These are phyloP conservation scores for Macrosoma leucophasiata DNA, from an alignment of 2,888 invertebrate genomes.

Conservation along the genomic window DNA sequence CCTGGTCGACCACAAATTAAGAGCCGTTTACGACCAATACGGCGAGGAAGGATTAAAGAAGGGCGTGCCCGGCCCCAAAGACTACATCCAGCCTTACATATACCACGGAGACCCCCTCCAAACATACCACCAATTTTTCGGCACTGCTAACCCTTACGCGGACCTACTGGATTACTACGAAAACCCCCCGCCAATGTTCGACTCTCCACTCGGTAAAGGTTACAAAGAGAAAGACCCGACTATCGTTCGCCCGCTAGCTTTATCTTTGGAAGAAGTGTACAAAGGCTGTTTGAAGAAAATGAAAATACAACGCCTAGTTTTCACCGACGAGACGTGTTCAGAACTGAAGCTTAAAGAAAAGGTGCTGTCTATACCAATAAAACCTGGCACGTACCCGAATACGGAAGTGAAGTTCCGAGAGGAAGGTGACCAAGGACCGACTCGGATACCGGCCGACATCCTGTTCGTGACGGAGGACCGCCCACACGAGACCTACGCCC, in stretches of 20 bases:
- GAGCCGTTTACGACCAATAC: slow-evolving; percentile 91
- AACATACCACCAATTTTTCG: slow-evolving; percentile 89
- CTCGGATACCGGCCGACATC: slow-evolving; percentile 84
- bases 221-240: slow-evolving; percentile 77
- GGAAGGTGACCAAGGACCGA: slow-evolving; percentile 87
- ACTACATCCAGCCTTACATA: slow-evolving; percentile 82
- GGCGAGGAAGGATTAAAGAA: slow-evolving; percentile 91
- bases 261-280: slow-evolving; percentile 76
- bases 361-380: slow-evolving; percentile 83
- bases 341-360: slow-evolving; percentile 81
- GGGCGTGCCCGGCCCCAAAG: slow-evolving; percentile 81
- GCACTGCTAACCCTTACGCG: slow-evolving; percentile 87
- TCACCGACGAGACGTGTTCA: slow-evolving; percentile 77
- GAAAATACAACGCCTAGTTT: slow-evolving; percentile 84
- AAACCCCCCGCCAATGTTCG: slow-evolving; percentile 78
- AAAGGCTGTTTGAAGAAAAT: slow-evolving; percentile 88
- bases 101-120: slow-evolving; percentile 87
- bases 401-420: slow-evolving; percentile 84
- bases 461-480: slow-evolving; percentile 84
- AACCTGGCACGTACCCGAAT: slow-evolving; percentile 83
- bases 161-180: slow-evolving; percentile 81
- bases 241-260: slow-evolving; percentile 61
- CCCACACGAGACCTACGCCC: slow-evolving; percentile 79
- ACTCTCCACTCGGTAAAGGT: slow-evolving; percentile 76
- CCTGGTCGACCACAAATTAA: slow-evolving; percentile 78